Conservation (phyloP, 2,888 invertebrate species). For the Melanostoma scalare region DNA sequence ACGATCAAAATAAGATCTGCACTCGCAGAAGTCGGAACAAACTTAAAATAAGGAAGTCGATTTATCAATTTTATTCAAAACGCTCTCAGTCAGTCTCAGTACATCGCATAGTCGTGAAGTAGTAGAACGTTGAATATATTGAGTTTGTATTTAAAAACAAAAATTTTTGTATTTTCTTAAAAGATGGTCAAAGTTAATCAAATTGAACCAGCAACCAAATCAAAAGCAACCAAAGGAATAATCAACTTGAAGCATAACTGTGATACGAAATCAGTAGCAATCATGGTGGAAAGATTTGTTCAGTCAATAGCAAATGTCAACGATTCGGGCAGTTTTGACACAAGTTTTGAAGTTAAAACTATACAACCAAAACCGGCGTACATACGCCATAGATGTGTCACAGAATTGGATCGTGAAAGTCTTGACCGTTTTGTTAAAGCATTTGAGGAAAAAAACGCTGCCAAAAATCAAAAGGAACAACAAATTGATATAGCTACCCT, state of each 20-base stretch:
- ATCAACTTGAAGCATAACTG: constrained; percentile 47
- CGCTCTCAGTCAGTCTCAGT: constrained; percentile 56
- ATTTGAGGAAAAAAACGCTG: constrained; percentile 77
- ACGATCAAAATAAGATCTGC: constrained; percentile 66
- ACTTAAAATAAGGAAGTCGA: constrained; percentile 4
- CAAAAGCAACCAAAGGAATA: constrained; percentile 22
- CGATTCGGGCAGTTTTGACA: constrained; percentile 81
- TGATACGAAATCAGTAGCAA: constrained; percentile 63
- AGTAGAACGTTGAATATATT: constrained; percentile 26
- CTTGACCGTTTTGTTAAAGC: constrained; percentile 78
- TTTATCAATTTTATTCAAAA: constrained; percentile 6
- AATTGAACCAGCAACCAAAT: constrained; percentile 28
- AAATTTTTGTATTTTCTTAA: constrained; percentile 32
- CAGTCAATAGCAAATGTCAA: constrained; percentile 80
- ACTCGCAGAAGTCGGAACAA: constrained; percentile 51
- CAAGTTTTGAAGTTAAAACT: constrained; percentile 81
- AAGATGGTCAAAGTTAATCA: constrained; percentile 63
- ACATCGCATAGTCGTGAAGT: constrained; percentile 55
- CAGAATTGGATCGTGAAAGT: constrained; percentile 80
- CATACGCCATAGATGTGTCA: constrained; percentile 78
- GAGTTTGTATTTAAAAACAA: constrained; percentile 20
- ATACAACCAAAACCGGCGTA: constrained; percentile 76
- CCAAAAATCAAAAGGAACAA: constrained; percentile 13
- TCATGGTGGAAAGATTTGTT: constrained; percentile 80
- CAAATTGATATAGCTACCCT: constrained; percentile 31